phyloP scores from a whole-genome alignment of 2,113 vertebrate genomes.

The Tachuris rubrigastra region DNA sequence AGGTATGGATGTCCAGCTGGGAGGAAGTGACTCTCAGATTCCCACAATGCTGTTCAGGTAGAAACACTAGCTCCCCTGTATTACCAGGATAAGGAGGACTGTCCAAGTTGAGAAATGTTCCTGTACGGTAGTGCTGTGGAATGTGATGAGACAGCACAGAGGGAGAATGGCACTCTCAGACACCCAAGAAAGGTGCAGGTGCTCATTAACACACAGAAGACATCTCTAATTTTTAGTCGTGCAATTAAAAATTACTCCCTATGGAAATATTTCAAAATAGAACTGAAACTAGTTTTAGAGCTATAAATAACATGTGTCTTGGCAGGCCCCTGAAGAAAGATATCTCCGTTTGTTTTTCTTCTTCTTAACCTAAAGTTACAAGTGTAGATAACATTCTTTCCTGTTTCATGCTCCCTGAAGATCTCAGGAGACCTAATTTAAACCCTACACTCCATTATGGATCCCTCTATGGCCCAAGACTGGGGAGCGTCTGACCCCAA shows the following conservation, averaged over 20 bases:
- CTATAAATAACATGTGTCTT: neutral
- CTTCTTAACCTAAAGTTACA: constrained; percentile 12
- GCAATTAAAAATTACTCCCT: neutral
- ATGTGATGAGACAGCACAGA: neutral
- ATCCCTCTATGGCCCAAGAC: neutral
- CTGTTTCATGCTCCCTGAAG: neutral
- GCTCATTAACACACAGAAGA: constrained; percentile 13
- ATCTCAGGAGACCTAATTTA: constrained; percentile 9
- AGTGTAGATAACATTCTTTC: neutral
- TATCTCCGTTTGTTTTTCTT: constrained; percentile 29
- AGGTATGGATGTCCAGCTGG: neutral
- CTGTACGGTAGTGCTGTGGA: neutral
- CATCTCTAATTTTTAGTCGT: neutral
- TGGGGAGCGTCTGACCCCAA: neutral
- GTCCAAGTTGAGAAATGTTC: neutral
- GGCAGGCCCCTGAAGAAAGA: constrained; percentile 8
- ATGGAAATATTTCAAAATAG: constrained; percentile 34
- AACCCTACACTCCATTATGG: neutral
- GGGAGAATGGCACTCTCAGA: neutral
- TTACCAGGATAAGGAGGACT: neutral
- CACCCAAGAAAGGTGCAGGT: neutral
- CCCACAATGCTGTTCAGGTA: neutral
- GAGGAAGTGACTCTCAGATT: neutral
- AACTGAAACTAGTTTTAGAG: constrained; percentile 5
- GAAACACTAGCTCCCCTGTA: neutral